These are phyloP conservation scores for Litocranius walleri DNA, from an alignment of 2,113 vertebrate species.

Conservation along the genomic window DNA sequence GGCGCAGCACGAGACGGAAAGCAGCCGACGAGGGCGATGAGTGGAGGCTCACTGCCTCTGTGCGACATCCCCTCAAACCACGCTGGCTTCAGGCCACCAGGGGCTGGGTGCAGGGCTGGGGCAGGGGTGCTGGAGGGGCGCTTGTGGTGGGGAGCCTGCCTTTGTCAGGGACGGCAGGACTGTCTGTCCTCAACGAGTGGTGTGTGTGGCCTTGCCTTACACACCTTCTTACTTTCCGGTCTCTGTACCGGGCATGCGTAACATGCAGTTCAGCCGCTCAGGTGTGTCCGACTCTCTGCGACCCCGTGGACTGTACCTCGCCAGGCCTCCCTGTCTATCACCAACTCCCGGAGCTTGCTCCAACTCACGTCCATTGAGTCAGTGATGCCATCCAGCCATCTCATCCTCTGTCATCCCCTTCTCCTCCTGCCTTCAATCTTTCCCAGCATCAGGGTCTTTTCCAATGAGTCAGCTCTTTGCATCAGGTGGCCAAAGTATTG, in stretches of 20 bases:
- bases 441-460: not conserved
- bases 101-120: not conserved
- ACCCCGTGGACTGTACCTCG: not conserved
- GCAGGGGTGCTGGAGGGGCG: not conserved
- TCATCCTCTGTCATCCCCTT: not conserved
- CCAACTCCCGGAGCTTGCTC: not conserved
- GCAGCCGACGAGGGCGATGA: rapidly evolving
- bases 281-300: not conserved
- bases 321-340: not conserved
- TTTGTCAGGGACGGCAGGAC: not conserved
- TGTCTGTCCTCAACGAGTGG: rapidly evolving
- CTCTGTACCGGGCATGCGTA: rapidly evolving
- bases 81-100: not conserved
- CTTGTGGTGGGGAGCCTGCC: not conserved
- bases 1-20: not conserved
- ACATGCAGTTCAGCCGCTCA: not conserved
- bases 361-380: not conserved
- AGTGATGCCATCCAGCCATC: not conserved
- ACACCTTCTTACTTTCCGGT: no score
- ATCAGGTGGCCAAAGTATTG: not conserved
- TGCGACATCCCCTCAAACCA: not conserved
- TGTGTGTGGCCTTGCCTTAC: not conserved
- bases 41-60: no score
- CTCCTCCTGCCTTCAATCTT: not conserved
- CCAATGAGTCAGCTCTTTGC: not conserved